Base-by-base conservation (phyloP, 2,888 invertebrate species). In the Drosophila pseudotakahashii region DNA sequence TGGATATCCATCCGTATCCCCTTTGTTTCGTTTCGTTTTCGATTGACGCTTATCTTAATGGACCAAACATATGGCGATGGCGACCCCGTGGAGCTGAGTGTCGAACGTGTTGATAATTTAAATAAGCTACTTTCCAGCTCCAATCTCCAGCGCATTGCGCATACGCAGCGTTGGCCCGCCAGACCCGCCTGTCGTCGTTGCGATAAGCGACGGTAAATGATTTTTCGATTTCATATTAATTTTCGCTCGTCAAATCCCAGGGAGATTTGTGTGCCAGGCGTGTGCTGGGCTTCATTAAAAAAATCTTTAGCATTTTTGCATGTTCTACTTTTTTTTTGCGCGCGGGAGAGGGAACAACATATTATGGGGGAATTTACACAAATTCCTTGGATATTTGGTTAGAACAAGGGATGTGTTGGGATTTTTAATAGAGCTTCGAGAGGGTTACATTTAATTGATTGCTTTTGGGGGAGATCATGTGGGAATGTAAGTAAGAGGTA, bases 11-110 rank as follows among this genome's bases (percentile, higher is more conserved):
- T 6, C 68, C 34, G n/a, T 11, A 34, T 47, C 67, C 45, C 69
- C 75, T 75, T 87, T 74, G 84, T 69, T 26, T 26, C 26, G 47
- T 62, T 74, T 61, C 71, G 81, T 80, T 80, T 80, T 79, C 76
- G 88, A 84, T 81, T 88, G 87, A 84, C 78, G 85, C 88, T 86
- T 86, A 86, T 86, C 85, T 86, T 89, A 86, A 86, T 86, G 89
- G 87, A 84, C 89, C 85, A 85, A 85, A 85, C 85, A 85, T 89
- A 89, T 89, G 85, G 80, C 55, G 51, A 42, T 47, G 58, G 37
- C 47, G 39, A 36, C 47, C 54, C 42, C 41, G 41, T 51, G 51
- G 64, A 70, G 50, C 55, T 37, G 67, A 39, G 39, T 41, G 30
- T 54, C 69, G 79, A 78, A 86, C 89, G 85, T 86, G 85, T 89